Conservation (phyloP, 2,888 invertebrate species). For the Thumatha senex region DNA sequence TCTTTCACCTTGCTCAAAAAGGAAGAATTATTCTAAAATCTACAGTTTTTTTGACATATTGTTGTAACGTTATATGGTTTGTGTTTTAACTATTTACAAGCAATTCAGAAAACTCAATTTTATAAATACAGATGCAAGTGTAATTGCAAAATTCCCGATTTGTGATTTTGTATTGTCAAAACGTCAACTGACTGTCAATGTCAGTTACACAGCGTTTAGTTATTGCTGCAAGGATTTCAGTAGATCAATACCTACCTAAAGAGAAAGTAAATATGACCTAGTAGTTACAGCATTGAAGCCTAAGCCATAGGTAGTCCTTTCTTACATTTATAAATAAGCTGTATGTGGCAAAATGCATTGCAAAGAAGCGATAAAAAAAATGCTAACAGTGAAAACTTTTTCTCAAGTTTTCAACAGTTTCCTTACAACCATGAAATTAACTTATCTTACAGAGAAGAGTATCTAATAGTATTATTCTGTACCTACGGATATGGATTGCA, state of each 20-base stretch:
- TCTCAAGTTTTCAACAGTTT: too few relatives aligned
- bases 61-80: neutral
- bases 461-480: too few relatives aligned
- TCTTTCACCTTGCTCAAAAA: conserved; percentile 18
- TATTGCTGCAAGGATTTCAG: neutral
- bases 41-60: conserved; percentile 15
- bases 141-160: neutral
- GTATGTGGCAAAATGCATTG: too few relatives aligned
- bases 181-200: conserved; percentile 3
- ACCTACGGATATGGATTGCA: too few relatives aligned
- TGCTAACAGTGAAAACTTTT: too few relatives aligned
- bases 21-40: conserved; percentile 6
- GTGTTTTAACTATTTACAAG: conserved; percentile 8
- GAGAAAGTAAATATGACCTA: neutral
- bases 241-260: neutral
- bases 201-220: conserved; percentile 24
- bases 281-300: neutral
- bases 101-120: conserved; percentile 16
- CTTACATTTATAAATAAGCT: too few relatives aligned
- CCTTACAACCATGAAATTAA: too few relatives aligned
- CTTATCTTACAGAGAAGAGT: too few relatives aligned
- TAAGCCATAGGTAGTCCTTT: too few relatives aligned
- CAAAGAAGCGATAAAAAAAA: too few relatives aligned
- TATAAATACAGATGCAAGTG: conserved; percentile 28
- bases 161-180: conserved; percentile 12